These are phyloP conservation scores for Troides oblongomaculatus DNA, from an alignment of 2,888 invertebrate genomes.

Conservation along the genomic window DNA sequence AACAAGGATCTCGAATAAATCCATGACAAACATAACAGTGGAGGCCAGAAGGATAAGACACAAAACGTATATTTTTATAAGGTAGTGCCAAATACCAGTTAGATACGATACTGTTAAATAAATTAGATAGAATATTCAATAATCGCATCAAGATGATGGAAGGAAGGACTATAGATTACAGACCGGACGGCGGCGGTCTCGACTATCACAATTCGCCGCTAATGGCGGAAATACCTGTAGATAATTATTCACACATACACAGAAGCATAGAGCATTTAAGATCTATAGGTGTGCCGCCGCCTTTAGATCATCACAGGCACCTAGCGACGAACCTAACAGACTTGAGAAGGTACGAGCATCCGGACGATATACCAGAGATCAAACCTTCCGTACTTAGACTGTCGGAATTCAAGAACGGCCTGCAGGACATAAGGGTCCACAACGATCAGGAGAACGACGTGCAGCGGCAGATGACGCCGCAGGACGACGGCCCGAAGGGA, in stretches of 20 bases:
- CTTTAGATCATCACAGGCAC: conserved; percentile 72
- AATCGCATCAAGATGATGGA: conserved; percentile 73
- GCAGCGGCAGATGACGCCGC: conserved; percentile 71
- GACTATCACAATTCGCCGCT: conserved; percentile 84
- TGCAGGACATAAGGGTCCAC: conserved; percentile 69
- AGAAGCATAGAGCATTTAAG: conserved; percentile 83
- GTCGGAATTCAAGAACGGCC: conserved; percentile 71
- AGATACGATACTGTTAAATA: conserved; percentile 57
- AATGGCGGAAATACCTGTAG: conserved; percentile 84
- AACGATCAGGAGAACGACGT: conserved; percentile 72
- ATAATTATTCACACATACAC: conserved; percentile 83
- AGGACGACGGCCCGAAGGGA: conserved; percentile 72
- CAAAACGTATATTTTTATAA: conserved; percentile 68
- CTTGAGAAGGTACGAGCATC: conserved; percentile 73
- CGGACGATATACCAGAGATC: conserved; percentile 73
- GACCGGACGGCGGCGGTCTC: conserved; percentile 81
- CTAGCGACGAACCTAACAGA: conserved; percentile 72
- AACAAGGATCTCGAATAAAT: conserved; percentile 74
- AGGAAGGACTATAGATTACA: conserved; percentile 77
- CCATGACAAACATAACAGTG: conserved; percentile 64
- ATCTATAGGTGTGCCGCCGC: conserved; percentile 79
- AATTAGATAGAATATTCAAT: conserved; percentile 68
- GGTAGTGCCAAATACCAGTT: conserved; percentile 71
- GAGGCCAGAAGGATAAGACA: conserved; percentile 50
- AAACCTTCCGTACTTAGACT: conserved; percentile 76